A percentile compares a stretch with the other conserved stretches of the same genome.
These are phyloP conservation scores for Volucella bombylans DNA, from an alignment of 2,888 invertebrate genomes.

Conservation along the genomic window DNA sequence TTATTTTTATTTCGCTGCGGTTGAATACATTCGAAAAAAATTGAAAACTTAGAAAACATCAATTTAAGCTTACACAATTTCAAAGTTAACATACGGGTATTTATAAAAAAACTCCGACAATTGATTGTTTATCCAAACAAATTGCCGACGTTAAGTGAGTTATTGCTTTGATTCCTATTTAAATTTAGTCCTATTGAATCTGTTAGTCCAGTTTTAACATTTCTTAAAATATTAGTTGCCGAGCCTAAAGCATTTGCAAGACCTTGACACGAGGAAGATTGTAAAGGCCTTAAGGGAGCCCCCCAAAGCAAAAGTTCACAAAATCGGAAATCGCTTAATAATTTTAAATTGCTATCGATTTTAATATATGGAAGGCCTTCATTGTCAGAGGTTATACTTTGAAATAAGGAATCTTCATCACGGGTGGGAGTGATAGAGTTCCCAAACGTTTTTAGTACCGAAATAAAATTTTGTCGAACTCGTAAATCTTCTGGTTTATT, in stretches of 20 bases:
- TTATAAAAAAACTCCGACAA: too few species aligned
- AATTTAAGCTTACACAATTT: too few species aligned
- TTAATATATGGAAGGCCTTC: slow-evolving; percentile 84
- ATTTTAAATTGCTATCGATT: slow-evolving; percentile 83
- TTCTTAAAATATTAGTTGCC: slow-evolving; percentile 75
- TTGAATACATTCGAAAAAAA: background rate
- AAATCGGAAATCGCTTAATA: slow-evolving; percentile 82
- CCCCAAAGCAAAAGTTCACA: slow-evolving; percentile 81
- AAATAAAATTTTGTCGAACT: slow-evolving; percentile 87
- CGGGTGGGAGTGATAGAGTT: slow-evolving; percentile 75
- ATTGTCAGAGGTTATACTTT: slow-evolving; percentile 79
- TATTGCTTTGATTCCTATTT: background rate
- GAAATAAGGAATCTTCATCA: slow-evolving; percentile 76
- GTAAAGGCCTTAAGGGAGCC: slow-evolving; percentile 78
- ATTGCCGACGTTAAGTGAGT: background rate
- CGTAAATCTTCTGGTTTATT: slow-evolving; percentile 84
- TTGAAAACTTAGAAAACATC: too few species aligned
- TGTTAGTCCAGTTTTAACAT: slow-evolving; percentile 52
- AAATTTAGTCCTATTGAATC: slow-evolving; percentile 66
- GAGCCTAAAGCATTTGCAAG: slow-evolving; percentile 75
- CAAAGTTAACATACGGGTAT: too few species aligned
- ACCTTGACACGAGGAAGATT: slow-evolving; percentile 78
- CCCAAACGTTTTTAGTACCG: slow-evolving; percentile 87
- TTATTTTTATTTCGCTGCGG: slow-evolving; percentile 18
- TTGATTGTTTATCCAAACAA: slow-evolving; percentile 38